Base-by-base conservation (phyloP, 2,888 invertebrate species). In the Drosophila atripex region DNA sequence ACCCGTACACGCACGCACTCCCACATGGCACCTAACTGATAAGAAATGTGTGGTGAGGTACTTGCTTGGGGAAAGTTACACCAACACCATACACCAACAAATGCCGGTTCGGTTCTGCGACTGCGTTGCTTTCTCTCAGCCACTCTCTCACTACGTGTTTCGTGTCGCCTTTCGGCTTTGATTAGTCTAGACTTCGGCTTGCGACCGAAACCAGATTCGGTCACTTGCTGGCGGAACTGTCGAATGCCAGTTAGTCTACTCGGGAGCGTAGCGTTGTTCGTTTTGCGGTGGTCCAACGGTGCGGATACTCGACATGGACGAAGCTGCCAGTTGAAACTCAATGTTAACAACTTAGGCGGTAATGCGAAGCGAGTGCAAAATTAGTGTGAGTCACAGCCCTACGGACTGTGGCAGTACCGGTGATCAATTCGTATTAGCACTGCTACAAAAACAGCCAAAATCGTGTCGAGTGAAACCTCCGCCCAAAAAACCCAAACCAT, bases 261-360 rank as follows among this genome's bases (percentile, higher is more conserved):
- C 90, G 90, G 90, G 90, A 90, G 86, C 90, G 90, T 89, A 90
- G 90, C 83, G 83, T 88, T 86, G 91, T 90, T 84, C 89, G 88
- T 88, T 85, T 82, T 85, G 79, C 77, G 77, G 80, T 79, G 71
- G 77, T 74, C 76, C 83, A 61, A 55, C 61, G 61, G 51, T 69
- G 69, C 59, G 58, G 68, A 60, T 60, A 53, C 69, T 64, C 64
- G 52, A 66, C 64, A 54, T 56, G 55, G 59, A 38, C 54, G 46
- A 46, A 64, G 54, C 64, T 47, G 64, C 54, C 64, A 54, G 43
- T 47, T 64, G 32, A 63, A 54, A 63, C 46, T 54, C 53, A 47
- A 64, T 47, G 32, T 35, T 23, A n/a, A 28, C 28, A 28, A 8
- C 28, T 28, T n/a, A n/a, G 6, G 35, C 59, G 59, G 59, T 54